phyloP scores from a whole-genome alignment of 2,113 vertebrate species.

The Percopsis transmontana region DNA sequence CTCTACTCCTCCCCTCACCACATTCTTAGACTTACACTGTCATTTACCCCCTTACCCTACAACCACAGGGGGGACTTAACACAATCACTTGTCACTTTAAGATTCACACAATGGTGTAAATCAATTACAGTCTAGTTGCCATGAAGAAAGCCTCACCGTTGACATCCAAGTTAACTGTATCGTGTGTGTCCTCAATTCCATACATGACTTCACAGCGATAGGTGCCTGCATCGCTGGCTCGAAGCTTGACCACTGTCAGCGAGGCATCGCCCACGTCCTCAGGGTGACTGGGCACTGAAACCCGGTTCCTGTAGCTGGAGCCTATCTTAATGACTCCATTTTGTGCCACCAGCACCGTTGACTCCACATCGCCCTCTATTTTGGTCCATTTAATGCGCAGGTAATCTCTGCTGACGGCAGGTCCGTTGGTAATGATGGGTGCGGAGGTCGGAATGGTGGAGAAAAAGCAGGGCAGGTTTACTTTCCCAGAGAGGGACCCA shows the following conservation, averaged over 20 bases:
- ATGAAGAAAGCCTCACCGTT: slow-evolving; percentile 79
- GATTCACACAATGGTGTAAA: neutral
- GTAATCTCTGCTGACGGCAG: slow-evolving; percentile 75
- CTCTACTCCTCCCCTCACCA: too few relatives aligned
- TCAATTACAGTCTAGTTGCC: neutral
- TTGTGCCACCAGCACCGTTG: slow-evolving; percentile 90
- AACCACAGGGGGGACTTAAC: neutral
- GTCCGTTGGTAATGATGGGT: slow-evolving; percentile 74
- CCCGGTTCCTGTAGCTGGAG: slow-evolving; percentile 85
- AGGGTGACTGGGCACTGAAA: slow-evolving; percentile 87
- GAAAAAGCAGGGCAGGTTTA: slow-evolving; percentile 90
- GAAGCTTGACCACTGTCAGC: slow-evolving; percentile 87
- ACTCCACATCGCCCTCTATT: slow-evolving; percentile 83
- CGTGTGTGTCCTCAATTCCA: slow-evolving; percentile 91
- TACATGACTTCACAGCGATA: slow-evolving; percentile 96
- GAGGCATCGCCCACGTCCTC: slow-evolving; percentile 90
- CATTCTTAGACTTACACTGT: too few relatives aligned
- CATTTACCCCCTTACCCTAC: too few relatives aligned
- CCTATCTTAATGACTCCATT: slow-evolving; percentile 92
- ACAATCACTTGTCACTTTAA: neutral
- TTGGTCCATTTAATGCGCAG: slow-evolving; percentile 97
- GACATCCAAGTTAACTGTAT: slow-evolving; percentile 83
- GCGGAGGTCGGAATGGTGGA: slow-evolving; percentile 85
- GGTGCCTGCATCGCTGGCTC: slow-evolving; percentile 88
- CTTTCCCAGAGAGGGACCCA: slow-evolving; percentile 88